Base-by-base conservation (phyloP, 2,113 vertebrate species). In the Limnothrissa miodon region DNA sequence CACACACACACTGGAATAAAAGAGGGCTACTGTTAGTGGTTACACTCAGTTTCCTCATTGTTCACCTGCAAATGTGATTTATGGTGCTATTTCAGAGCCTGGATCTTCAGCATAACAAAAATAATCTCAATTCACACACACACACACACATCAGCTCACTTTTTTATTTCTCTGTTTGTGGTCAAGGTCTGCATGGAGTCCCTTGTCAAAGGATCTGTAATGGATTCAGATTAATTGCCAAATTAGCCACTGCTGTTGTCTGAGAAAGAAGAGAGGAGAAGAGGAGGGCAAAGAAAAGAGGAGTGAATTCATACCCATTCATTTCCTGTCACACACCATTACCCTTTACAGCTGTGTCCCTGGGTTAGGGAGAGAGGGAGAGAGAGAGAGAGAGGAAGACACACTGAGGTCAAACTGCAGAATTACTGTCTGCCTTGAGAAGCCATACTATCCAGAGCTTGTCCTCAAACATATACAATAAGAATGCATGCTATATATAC, bases 141-240 rank as follows among this genome's bases (percentile, higher is more conserved):
- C 59, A 25, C n/a, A n/a, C n/a, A n/a, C n/a, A n/a, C 59, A 33
- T 33, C 13, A 1, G 7, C 25, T 5, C 66, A 74, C 25, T 36
- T 15, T 74, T 29, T 33, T 70, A 70, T 70, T 70, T 70, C 62
- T 4, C 29, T 1, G 33, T 10, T 19, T 74, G 66, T 39, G 78
- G 23, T 78, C 80, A 84, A 82, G 80, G 80, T 21, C 56, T 46
- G 59, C 81, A 85, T 87, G 81, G 81, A 84, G 29, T 81, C 84
- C 82, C 86, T 87, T 82, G 89, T 90, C 88, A 83, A 87, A 78
- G 87, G 84, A 84, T 86, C 81, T 62, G 88, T 89, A 83, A 78
- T 88, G 80, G 82, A 92, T 87, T 91, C 82, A 85, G 88, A 93
- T 91, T 89, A 89, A 91, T 91, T 88, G 62, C 42, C 45, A 90